These are phyloP conservation scores for Odocoileus hemionus DNA, from an alignment of 2,113 vertebrate genomes.

Conservation along the genomic window DNA sequence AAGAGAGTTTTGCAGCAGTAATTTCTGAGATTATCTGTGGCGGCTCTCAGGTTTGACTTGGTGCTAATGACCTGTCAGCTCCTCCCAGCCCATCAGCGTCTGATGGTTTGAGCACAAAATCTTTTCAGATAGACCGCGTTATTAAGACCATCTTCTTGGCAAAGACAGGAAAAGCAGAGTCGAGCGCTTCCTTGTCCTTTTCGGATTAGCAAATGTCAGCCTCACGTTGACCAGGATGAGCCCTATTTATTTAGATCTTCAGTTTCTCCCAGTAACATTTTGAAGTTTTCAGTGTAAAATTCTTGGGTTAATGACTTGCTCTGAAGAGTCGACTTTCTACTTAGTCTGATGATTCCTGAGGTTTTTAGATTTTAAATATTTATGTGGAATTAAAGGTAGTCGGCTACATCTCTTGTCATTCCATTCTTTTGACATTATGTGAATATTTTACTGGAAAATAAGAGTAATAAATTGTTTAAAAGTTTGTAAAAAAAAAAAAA, in stretches of 20 bases:
- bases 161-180: not conserved
- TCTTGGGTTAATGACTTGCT: too few species aligned
- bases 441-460: too few species aligned
- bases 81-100: not conserved
- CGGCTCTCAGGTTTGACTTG: not conserved
- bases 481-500: not conserved
- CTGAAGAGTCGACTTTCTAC: too few species aligned
- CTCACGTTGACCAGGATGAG: not conserved
- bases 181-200: not conserved
- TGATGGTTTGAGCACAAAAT: not conserved
- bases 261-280: not conserved
- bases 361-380: too few species aligned
- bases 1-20: not conserved
- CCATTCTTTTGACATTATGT: too few species aligned
- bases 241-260: not conserved
- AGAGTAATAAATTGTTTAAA: too few species aligned
- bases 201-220: not conserved
- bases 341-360: too few species aligned
- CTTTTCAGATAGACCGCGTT: not conserved
- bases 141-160: not conserved
- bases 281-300: not conserved
- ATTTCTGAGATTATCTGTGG: not conserved
- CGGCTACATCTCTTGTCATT: too few species aligned
- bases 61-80: not conserved
- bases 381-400: too few species aligned